A percentile compares a stretch with the other conserved stretches of the same genome.
phyloP scores from a whole-genome alignment of 2,888 invertebrate genomes.

The Lucinisca nassula region DNA sequence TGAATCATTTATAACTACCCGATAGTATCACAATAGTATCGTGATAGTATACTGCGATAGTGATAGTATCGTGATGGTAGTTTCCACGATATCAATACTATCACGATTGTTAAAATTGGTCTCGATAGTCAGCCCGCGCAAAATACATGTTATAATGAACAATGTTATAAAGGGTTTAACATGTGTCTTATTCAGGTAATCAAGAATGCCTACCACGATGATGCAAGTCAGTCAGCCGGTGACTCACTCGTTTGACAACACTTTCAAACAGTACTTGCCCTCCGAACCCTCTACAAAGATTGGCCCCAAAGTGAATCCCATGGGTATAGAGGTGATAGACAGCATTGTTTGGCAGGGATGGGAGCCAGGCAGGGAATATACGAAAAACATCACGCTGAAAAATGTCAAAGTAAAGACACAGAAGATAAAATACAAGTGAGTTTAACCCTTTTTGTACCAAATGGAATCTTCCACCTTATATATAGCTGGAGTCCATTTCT shows the following conservation, averaged over 20 bases:
- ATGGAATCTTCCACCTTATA: no score
- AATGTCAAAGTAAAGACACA: conserved; percentile 86
- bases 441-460: no score
- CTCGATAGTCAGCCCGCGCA: not conserved
- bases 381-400: conserved; percentile 86
- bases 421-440: conserved; percentile 87
- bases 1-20: not conserved
- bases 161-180: not conserved
- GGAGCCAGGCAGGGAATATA: conserved; percentile 87
- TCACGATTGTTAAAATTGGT: not conserved
- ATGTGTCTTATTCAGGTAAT: not conserved
- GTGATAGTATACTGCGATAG: not conserved
- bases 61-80: not conserved
- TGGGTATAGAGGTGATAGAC: conserved; percentile 85
- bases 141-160: not conserved
- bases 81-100: not conserved
- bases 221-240: conserved; percentile 73
- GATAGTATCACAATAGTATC: not conserved
- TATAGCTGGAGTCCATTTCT: no score
- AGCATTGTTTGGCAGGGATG: conserved; percentile 86
- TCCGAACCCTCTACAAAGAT: conserved; percentile 58
- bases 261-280: conserved; percentile 14
- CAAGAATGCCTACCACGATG: conserved; percentile 68
- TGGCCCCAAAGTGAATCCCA: conserved; percentile 61
- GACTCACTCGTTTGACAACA: conserved; percentile 43